These are phyloP conservation scores for Scaptomyza cyrtandrae DNA, from an alignment of 2,888 invertebrate genomes.

Conservation along the genomic window DNA sequence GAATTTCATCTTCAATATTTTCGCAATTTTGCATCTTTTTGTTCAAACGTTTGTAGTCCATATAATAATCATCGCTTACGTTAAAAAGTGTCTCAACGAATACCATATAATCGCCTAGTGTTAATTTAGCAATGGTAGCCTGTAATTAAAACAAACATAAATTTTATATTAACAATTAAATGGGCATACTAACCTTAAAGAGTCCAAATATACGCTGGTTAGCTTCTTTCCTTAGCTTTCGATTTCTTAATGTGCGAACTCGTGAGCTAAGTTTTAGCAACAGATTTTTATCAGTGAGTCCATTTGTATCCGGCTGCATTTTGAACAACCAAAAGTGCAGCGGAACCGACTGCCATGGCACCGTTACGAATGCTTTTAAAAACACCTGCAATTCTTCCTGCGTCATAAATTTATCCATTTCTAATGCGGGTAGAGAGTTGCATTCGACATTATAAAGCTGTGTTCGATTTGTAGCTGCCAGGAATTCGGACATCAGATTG, in stretches of 20 bases:
- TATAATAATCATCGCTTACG: slow-evolving; percentile 47
- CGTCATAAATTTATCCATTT: slow-evolving; percentile 48
- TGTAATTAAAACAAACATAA: neutral
- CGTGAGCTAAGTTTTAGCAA: slow-evolving; percentile 61
- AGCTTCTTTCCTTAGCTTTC: slow-evolving; percentile 47
- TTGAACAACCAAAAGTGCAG: slow-evolving; percentile 72
- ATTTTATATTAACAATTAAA: neutral
- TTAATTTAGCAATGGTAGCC: slow-evolving; percentile 52
- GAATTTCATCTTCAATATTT: slow-evolving; percentile 7
- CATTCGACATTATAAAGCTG: slow-evolving; percentile 73
- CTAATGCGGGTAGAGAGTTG: slow-evolving; percentile 38
- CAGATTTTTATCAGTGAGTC: slow-evolving; percentile 33
- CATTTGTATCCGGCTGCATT: slow-evolving; percentile 12
- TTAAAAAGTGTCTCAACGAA: slow-evolving; percentile 77
- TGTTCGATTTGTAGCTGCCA: slow-evolving; percentile 78
- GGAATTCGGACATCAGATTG: slow-evolving; percentile 63
- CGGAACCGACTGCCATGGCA: slow-evolving; percentile 81
- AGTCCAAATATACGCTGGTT: slow-evolving; percentile 25
- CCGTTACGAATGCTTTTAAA: slow-evolving; percentile 42
- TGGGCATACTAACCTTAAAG: slow-evolving; percentile 38
- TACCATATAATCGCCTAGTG: slow-evolving; percentile 66
- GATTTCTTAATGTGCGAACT: slow-evolving; percentile 71
- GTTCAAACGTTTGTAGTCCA: slow-evolving; percentile 22
- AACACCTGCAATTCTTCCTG: slow-evolving; percentile 24
- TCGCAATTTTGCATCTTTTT: slow-evolving; percentile 40